Base-by-base conservation (phyloP, 30 jellyfish, hydroid and myxozoan species). In the Aurelia coerulea region DNA sequence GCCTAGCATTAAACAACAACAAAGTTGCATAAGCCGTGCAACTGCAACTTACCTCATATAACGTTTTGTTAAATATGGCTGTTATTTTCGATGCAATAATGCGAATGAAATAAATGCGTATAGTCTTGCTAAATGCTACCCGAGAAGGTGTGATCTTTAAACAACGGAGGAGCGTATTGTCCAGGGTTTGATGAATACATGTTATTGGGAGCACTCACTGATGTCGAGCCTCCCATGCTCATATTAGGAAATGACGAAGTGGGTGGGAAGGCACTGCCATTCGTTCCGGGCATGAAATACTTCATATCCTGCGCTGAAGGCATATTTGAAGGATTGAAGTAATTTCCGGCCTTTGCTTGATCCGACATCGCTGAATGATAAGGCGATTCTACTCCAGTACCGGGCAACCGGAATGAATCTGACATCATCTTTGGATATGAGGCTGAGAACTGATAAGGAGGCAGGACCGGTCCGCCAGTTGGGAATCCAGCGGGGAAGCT, bases 371-470 rank as follows among this genome's bases (percentile, higher is more conserved):
- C 94, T 39, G 94, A 58, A 52, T 81, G 94, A 81, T 89, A 94
- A 31, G 97, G 90, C 74, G 89, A 60, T 39, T 94, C 99, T 19
- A 85, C 95, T n/a, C 97, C 94, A 17, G 88, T 84, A 0, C 97
- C 97, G 11, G 95, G 87, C 96, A 94, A 86, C 56, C 96, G 89
- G 74, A 94, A 94, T 10, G 99, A 96, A 54, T 94, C 99, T n/a
- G 90, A 71, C 74, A 95, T 78, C 92, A 94, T 80, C 86, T 94
- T 94, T 39, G 96, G 97, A 67, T 89, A 94, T 12, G 95, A 90
- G 68, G 97, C 95, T 58, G 98, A 92, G 78, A 89, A 94, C 88
- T 94, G 99, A 63, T 94, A 94, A n/a, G 97, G 97, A 18, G 97
- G 97, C 65, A 89, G 90, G 46, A 94, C 91, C 1, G 96, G 92